Percentiles rank a stretch among this genome's conserved stretches.
Evolutionary conservation across 92 coral and sea anemone species (phyloP).

Genomic region (Porites divaricata): DNA sequence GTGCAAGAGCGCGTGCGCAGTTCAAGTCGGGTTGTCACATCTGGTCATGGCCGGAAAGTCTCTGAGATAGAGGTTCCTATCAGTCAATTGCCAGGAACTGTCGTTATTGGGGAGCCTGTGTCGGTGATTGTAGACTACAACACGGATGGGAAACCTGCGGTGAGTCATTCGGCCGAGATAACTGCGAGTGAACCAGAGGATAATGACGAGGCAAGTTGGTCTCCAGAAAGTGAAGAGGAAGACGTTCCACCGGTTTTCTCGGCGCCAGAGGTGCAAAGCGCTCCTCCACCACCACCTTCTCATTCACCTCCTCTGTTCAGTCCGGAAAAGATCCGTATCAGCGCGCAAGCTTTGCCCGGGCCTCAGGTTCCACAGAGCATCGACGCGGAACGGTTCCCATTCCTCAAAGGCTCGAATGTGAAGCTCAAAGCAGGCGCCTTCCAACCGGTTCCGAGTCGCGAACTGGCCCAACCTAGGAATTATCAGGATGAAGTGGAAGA

Average conservation of each 20-base stretch:
- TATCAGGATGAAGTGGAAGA: neutral
- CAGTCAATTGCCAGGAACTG: conserved; percentile 71
- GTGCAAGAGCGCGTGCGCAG: conserved; percentile 64
- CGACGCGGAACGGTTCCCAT: conserved; percentile 46
- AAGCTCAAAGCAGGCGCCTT: conserved; percentile 59
- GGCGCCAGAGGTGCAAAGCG: conserved; percentile 28
- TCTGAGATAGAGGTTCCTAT: conserved; percentile 63
- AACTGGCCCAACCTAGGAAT: neutral
- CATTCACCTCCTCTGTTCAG: conserved; percentile 2
- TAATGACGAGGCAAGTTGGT: conserved; percentile 18
- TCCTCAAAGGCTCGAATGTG: conserved; percentile 35
- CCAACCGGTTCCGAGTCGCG: conserved; percentile 59
- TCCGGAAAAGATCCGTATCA: conserved; percentile 41
- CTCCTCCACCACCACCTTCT: conserved; percentile 22
- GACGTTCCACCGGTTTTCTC: conserved; percentile 34
- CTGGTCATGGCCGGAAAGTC: conserved; percentile 51
- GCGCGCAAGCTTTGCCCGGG: conserved; percentile 46
- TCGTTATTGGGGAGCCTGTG: conserved; percentile 65
- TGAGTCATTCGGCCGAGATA: conserved; percentile 30
- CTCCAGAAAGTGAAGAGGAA: conserved; percentile 34
- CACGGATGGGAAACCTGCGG: conserved; percentile 19
- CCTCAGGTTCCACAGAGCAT: conserved; percentile 42
- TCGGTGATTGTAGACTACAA: conserved; percentile 63
- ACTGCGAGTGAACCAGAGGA: conserved; percentile 46
- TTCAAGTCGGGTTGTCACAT: conserved; percentile 36